Evolutionary conservation across 1,140 invertebrate species (phyloP).

Genomic region (Neoseiulus cucumeris): DNA sequence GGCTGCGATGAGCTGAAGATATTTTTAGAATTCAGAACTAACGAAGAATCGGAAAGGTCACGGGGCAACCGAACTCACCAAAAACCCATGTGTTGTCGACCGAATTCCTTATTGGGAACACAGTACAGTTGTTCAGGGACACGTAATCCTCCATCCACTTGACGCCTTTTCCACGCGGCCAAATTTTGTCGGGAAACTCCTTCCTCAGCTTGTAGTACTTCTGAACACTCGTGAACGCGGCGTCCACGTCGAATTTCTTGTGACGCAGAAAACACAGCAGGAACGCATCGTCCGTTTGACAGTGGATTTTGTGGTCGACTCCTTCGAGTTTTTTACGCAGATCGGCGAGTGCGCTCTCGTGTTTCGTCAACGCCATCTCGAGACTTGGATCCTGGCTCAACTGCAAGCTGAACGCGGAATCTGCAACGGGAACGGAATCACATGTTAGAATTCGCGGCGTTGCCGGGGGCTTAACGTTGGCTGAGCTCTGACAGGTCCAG

Average conservation of each 20-base stretch:
- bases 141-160: conserved; percentile 11
- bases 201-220: conserved; percentile 2
- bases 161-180: conserved; percentile 4
- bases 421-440: background rate
- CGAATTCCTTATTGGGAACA: background rate
- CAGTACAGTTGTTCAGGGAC: background rate
- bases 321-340: background rate
- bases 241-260: conserved; percentile 8
- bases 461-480: no score
- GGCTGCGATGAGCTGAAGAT: no score
- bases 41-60: no score
- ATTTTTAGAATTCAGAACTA: no score
- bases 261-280: conserved; percentile 1
- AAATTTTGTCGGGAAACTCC: conserved; percentile 7
- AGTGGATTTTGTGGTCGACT: conserved; percentile 8
- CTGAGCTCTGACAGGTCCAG: no score
- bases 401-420: conserved; percentile 1
- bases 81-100: conserved; percentile 1
- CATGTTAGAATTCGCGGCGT: no score
- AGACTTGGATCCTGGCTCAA: conserved; percentile 2
- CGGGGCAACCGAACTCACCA: background rate
- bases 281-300: conserved; percentile 5
- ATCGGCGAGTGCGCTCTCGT: conserved; percentile 1
- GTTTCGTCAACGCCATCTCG: conserved; percentile 3
- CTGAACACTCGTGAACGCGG: background rate